These are phyloP conservation scores for Sitta carolinensis DNA, from an alignment of 2,797 vertebrate genomes.

Conservation along the genomic window DNA sequence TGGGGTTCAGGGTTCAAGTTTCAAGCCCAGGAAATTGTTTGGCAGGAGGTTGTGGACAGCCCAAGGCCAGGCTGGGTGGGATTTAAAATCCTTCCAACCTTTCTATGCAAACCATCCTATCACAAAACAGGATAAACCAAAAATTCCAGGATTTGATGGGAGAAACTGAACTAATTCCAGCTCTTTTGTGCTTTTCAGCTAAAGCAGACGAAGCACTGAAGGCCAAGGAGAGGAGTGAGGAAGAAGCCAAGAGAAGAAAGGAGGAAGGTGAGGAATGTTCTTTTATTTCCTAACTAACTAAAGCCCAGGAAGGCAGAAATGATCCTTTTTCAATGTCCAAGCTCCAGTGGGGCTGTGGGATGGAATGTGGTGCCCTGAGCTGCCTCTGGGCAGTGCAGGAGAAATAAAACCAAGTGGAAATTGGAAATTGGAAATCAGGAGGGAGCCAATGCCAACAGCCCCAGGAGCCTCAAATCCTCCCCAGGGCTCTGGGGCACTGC, in stretches of 20 bases:
- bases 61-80: neutral
- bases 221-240: constrained; percentile 90
- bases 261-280: constrained; percentile 82
- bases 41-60: accelerated
- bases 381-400: neutral
- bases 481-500: neutral
- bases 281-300: neutral
- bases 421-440: neutral
- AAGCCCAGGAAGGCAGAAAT: neutral
- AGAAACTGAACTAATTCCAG: neutral
- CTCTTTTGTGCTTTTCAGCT: constrained; percentile 69
- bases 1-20: neutral
- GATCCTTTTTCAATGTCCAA: accelerated
- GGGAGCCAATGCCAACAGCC: neutral
- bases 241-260: constrained; percentile 86
- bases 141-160: neutral
- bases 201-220: constrained; percentile 93
- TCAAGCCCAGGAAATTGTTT: neutral
- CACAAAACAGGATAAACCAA: too few relatives aligned
- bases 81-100: neutral
- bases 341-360: neutral
- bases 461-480: neutral
- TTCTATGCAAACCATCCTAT: too few relatives aligned
- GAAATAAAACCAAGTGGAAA: neutral
- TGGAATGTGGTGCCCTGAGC: neutral